These are phyloP conservation scores for Euplagia quadripunctaria DNA, from an alignment of 2,888 invertebrate species.

Conservation along the genomic window DNA sequence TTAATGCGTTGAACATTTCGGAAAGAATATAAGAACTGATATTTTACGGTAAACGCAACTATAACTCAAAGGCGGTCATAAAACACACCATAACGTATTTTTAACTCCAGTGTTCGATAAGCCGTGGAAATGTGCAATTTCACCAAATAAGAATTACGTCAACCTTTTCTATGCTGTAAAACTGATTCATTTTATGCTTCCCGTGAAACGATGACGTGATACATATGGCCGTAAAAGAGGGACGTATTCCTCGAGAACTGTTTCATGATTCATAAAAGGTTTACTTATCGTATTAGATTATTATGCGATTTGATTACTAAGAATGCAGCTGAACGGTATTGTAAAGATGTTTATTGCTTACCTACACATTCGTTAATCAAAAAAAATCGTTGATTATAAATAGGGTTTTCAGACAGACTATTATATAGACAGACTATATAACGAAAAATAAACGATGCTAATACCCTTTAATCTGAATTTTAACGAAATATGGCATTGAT, in stretches of 20 bases:
- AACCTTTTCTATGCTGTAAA: conserved; percentile 51
- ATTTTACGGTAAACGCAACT: no score
- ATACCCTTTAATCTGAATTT: background rate
- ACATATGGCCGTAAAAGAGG: conserved; percentile 63
- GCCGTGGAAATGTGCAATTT: conserved; percentile 8
- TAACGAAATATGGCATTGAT: background rate
- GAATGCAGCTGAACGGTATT: conserved; percentile 40
- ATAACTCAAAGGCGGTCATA: background rate
- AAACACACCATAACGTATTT: background rate
- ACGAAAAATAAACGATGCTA: no score
- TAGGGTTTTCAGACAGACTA: no score
- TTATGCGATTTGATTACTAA: conserved; percentile 50
- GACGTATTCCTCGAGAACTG: conserved; percentile 60
- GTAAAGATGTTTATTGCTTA: conserved; percentile 36
- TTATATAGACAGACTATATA: no score
- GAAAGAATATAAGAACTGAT: no score
- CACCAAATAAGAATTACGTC: conserved; percentile 31
- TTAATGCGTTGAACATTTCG: background rate
- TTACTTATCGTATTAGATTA: conserved; percentile 56
- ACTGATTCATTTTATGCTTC: conserved; percentile 66
- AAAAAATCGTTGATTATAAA: no score
- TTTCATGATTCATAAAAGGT: conserved; percentile 69
- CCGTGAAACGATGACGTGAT: conserved; percentile 63
- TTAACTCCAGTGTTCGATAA: background rate
- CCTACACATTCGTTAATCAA: conserved; percentile 6